Base-by-base conservation (phyloP, 1,140 invertebrate genomes). In the Lordiphosa clarofinis region DNA sequence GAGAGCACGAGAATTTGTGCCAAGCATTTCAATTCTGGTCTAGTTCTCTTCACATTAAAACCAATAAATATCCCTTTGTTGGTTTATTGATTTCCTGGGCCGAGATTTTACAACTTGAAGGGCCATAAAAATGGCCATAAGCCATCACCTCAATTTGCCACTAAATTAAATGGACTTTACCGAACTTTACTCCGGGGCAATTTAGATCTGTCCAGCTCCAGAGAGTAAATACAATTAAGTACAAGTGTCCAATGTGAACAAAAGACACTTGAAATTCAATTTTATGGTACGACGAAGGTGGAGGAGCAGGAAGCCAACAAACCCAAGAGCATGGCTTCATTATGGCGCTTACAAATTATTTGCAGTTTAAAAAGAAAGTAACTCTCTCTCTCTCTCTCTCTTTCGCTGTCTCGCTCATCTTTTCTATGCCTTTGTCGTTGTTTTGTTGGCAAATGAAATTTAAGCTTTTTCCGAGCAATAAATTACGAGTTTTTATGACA, bases 401-500 rank as follows among this genome's bases (percentile, higher is more conserved):
- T 12, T 6, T 11, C 11, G 44, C 19, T 61, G 52, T 56, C 46
- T 28, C 8, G 43, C 15, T 24, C 4, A 19, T 19, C 19, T 19
- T 19, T 62, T 55, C 54, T 63, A 82, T 64, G 73, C 53, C 46
- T 73, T 73, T 82, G 76, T 73, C 76, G 72, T 73, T 59, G 36
- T 52, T 33, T 53, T 59, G 79, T 64, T 87, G 70, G 61, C 79
- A 84, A 84, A 84, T 84, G 79, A 84, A 84, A 84, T 84, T 84
- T 87, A 86, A 84, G 81, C 79, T 84, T 84, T 82, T 84, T 84
- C 79, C 79, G 68, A 71, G 79, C 79, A 81, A 84, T 84, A 84
- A 84, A 84, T 84, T 84, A 84, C 75, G 79, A 86, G 69, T 84
- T 84, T 84, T 84, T 84, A 84, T 86, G 81, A 81, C 81, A 63